A percentile compares a stretch with the other conserved stretches of the same genome.
Conservation (phyloP, 2,888 invertebrate genomes). For the Lamproptera curius region DNA sequence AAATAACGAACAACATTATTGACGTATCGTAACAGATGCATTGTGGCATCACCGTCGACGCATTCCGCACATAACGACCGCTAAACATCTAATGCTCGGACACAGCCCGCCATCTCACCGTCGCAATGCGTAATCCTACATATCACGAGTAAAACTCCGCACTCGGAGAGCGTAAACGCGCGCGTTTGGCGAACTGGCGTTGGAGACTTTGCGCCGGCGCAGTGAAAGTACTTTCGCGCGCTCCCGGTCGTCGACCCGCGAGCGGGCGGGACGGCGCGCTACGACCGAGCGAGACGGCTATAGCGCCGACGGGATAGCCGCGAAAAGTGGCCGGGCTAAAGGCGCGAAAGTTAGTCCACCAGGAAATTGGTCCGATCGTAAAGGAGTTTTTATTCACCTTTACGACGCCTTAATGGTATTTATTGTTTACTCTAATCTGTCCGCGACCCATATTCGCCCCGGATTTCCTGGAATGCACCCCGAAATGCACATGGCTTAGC, state of each 20-base stretch:
- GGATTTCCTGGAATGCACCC: constrained; percentile 21
- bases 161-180: constrained; percentile 52
- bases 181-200: constrained; percentile 44
- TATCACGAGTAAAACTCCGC: constrained; percentile 40
- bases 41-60: constrained; percentile 22
- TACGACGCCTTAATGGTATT: constrained; percentile 55
- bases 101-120: constrained; percentile 49
- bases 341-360: constrained; percentile 62
- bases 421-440: constrained; percentile 34
- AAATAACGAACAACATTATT: too few species aligned
- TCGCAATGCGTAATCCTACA: constrained; percentile 41
- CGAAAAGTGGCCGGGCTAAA: constrained; percentile 51
- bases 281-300: constrained; percentile 44
- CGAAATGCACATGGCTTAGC: background rate
- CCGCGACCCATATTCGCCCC: constrained; percentile 20
- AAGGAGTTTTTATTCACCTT: constrained; percentile 64
- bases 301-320: constrained; percentile 63
- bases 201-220: constrained; percentile 65
- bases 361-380: constrained; percentile 63
- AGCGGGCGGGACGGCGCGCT: constrained; percentile 40
- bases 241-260: constrained; percentile 72
- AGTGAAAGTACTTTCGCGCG: constrained; percentile 78
- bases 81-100: constrained; percentile 42
- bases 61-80: constrained; percentile 62
- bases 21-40: too few species aligned